phyloP scores from a whole-genome alignment of 2,888 invertebrate species.

The Anorthoa munda region DNA sequence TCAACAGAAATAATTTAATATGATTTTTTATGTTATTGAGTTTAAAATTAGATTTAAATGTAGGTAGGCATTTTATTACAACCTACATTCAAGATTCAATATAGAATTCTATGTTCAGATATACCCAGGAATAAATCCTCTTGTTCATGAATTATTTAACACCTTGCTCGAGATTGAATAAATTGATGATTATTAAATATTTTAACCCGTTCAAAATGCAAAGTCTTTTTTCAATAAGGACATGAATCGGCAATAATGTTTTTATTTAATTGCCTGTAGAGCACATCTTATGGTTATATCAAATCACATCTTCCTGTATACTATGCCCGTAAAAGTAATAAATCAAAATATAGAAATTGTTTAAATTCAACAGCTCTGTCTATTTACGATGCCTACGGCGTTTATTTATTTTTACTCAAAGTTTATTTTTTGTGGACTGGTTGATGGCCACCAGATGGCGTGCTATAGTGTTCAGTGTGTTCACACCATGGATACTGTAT shows the following conservation, averaged over 20 bases:
- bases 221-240: conserved; percentile 23
- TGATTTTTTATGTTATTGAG: conserved; percentile 65
- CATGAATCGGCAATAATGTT: conserved; percentile 15
- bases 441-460: conserved; percentile 89
- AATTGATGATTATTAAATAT: conserved; percentile 46
- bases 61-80: conserved; percentile 30
- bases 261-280: conserved; percentile 15
- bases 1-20: conserved; percentile 79
- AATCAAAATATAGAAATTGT: conserved; percentile 73
- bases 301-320: conserved; percentile 35
- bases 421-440: conserved; percentile 87
- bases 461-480: conserved; percentile 74
- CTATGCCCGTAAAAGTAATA: conserved; percentile 51
- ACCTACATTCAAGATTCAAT: conserved; percentile 20
- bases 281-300: conserved; percentile 15
- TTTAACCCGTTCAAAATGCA: conserved; percentile 23
- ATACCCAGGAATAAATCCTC: conserved; percentile 24
- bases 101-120: conserved; percentile 29
- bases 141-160: conserved; percentile 48
- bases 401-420: conserved; percentile 87
- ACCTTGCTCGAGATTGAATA: conserved; percentile 33
- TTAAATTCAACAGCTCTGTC: conserved; percentile 79
- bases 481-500: conserved; percentile 79
- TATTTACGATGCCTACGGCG: conserved; percentile 81
- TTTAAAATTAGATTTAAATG: conserved; percentile 58